A percentile compares a stretch with the other conserved stretches of the same genome.
These are phyloP conservation scores for Catharus minimus DNA, from an alignment of 2,113 vertebrate genomes.

Conservation along the genomic window DNA sequence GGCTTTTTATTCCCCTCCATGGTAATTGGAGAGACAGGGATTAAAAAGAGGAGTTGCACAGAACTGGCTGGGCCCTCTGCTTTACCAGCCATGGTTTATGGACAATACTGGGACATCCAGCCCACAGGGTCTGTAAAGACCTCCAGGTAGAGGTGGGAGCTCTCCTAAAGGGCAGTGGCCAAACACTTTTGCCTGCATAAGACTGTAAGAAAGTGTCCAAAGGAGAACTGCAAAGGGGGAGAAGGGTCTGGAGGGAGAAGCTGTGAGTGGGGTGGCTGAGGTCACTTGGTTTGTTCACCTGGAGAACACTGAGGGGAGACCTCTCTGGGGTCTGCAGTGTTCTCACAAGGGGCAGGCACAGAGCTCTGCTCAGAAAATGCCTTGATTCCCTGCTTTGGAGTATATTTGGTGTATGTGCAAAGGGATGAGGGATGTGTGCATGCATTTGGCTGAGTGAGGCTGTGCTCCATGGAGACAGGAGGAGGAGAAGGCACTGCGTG, in stretches of 20 bases:
- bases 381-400: not conserved
- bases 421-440: not conserved
- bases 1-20: constrained; percentile 3
- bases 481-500: not conserved
- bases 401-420: not conserved
- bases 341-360: not conserved
- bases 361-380: not conserved
- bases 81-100: not conserved
- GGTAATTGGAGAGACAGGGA: constrained; percentile 22
- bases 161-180: not conserved
- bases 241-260: not conserved
- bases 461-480: not conserved
- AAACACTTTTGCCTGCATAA: not conserved
- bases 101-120: fast-evolving
- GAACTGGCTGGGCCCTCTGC: not conserved
- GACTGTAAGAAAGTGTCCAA: not conserved
- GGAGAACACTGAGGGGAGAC: not conserved
- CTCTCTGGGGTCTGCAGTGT: not conserved
- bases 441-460: not conserved
- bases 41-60: not conserved
- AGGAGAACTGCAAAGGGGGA: not conserved
- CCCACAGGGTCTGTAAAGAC: not conserved
- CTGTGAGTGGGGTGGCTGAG: not conserved
- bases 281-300: not conserved
- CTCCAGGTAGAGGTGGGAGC: not conserved